phyloP scores from a whole-genome alignment of 2,888 invertebrate genomes.

The Carabus problematicus region DNA sequence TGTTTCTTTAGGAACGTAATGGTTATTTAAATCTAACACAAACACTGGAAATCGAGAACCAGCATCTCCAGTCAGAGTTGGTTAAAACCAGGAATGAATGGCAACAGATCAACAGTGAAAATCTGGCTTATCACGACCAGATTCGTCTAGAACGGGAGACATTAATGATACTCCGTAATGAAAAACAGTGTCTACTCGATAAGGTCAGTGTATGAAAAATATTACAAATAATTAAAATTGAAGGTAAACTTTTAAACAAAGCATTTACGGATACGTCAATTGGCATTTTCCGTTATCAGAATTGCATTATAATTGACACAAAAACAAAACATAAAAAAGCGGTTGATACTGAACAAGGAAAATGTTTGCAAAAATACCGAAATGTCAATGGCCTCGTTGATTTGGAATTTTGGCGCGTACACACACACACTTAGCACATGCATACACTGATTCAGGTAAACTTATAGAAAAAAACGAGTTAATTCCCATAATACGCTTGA shows the following conservation, averaged over 20 bases:
- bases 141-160: background rate
- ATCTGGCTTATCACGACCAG: background rate
- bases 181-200: background rate
- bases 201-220: background rate
- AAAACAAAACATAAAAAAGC: too few relatives aligned
- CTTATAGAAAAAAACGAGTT: too few relatives aligned
- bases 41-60: background rate
- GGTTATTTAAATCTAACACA: background rate
- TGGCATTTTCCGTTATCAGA: background rate
- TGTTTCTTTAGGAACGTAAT: background rate
- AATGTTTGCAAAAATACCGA: too few relatives aligned
- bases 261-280: background rate
- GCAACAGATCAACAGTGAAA: background rate
- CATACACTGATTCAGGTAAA: too few relatives aligned
- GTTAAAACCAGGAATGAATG: background rate
- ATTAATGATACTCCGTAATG: background rate
- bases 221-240: background rate
- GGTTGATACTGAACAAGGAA: too few relatives aligned
- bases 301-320: too few relatives aligned
- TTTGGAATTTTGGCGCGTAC: too few relatives aligned
- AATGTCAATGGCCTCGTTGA: too few relatives aligned
- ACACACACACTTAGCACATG: too few relatives aligned
- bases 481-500: too few relatives aligned
- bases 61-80: background rate
- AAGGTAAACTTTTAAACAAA: background rate